Evolutionary conservation across 2,888 invertebrate genomes (phyloP), one percentile per base, ranked within the genome.

Genomic region (Ornithoptera alexandrae): DNA sequence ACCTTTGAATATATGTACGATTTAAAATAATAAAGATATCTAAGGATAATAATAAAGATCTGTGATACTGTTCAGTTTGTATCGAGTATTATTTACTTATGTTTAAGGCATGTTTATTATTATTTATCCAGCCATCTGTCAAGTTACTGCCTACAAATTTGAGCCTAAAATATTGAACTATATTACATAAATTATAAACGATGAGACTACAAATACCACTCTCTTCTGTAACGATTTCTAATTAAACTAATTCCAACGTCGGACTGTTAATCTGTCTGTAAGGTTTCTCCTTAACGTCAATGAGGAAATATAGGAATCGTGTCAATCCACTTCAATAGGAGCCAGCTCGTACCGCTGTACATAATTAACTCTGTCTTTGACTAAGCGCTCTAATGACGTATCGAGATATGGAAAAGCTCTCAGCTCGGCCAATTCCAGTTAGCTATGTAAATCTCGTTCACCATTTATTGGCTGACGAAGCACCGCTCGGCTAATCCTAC

Each of bases 391-490:
- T 58, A 65, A 58, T 69, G 42, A 56, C 42, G 62, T 62, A 59
- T 69, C 42, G 30, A 69, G 22, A 24, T 57, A 57, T 57, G 18
- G 56, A 39, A 57, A 24, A 8, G 39, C 39, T 64, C 53, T 60
- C 62, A 59, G 66, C 56, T 62, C 57, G 71, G 74, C 64, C 69
- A 69, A 71, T 77, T 84, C 81, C 76, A 81, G 82, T 74, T 68
- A 76, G 73, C 73, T 75, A 71, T 78, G 76, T 75, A 81, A 81
- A 77, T 73, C 70, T 78, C 75, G 71, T 79, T 84, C 81, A 81
- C 83, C 85, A 86, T 86, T 86, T 87, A 87, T 87, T 84, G 84
- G 86, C 84, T 87, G 87, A 88, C 84, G 80, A 79, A 79, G 81
- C 84, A 75, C 74, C 83, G 81, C 79, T 81, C 81, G 76, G 83